These are phyloP conservation scores for Calameuta filiformis DNA, from an alignment of 2,888 invertebrate genomes.

Conservation along the genomic window DNA sequence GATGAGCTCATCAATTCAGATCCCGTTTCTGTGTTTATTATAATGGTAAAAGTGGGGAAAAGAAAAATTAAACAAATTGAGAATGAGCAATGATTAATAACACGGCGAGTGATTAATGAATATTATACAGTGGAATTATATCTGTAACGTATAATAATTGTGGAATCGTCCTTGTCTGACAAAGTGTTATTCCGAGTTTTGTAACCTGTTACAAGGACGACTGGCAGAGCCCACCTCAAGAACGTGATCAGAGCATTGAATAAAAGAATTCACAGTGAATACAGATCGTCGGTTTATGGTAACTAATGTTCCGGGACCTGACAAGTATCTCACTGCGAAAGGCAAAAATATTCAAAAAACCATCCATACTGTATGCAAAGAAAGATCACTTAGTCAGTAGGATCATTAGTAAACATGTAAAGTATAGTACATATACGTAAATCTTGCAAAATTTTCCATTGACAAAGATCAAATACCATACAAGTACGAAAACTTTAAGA, in stretches of 20 bases:
- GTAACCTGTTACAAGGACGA: slow-evolving; percentile 35
- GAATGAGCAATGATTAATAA: background rate
- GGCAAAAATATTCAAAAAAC: background rate
- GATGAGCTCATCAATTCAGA: background rate
- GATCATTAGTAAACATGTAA: background rate
- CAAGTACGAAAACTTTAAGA: background rate
- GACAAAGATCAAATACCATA: background rate
- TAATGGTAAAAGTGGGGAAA: background rate
- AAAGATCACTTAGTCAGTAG: background rate
- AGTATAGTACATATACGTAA: background rate
- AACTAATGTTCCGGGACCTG: slow-evolving; percentile 6
- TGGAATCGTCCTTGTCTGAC: background rate
- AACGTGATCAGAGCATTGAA: slow-evolving; percentile 25
- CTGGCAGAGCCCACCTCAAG: slow-evolving; percentile 12
- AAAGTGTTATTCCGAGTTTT: slow-evolving; percentile 31
- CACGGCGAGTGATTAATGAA: background rate
- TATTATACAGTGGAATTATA: background rate
- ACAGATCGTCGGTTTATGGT: slow-evolving; percentile 31
- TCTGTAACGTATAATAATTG: background rate
- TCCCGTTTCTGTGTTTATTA: background rate
- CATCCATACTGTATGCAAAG: background rate
- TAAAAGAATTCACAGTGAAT: slow-evolving; percentile 43
- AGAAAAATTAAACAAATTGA: background rate
- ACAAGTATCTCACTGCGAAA: background rate
- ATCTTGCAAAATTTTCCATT: background rate